Percentiles rank a stretch among this genome's conserved stretches.
phyloP scores from a whole-genome alignment of 1,140 invertebrate genomes.

The Pogonognathellus flavescens region DNA sequence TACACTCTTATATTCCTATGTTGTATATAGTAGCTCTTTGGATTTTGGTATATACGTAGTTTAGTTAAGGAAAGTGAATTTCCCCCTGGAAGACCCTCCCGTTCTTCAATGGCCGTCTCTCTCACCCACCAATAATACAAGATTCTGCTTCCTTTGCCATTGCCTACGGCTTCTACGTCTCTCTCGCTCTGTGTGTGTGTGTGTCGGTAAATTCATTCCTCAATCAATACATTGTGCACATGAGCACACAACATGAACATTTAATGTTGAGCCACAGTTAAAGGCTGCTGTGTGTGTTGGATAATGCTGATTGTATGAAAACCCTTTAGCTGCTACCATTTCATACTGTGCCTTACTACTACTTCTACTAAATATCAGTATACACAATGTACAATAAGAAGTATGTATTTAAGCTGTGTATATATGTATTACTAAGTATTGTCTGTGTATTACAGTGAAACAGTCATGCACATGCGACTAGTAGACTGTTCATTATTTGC shows the following conservation, averaged over 20 bases:
- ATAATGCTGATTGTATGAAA: background rate
- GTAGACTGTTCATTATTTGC: background rate
- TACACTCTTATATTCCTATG: background rate
- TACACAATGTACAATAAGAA: too few species aligned
- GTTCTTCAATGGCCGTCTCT: constrained; percentile 62
- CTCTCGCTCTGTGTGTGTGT: background rate
- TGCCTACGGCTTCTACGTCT: constrained; percentile 41
- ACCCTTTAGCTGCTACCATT: background rate
- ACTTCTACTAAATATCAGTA: too few species aligned
- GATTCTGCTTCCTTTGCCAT: constrained; percentile 28
- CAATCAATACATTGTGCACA: constrained; percentile 54
- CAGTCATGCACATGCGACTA: background rate
- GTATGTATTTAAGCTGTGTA: background rate
- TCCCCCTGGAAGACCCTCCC: constrained; percentile 56
- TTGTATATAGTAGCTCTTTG: background rate
- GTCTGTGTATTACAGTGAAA: background rate
- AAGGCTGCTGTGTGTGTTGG: too few species aligned
- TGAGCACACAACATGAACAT: background rate
- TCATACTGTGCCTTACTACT: too few species aligned
- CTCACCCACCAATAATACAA: constrained; percentile 61
- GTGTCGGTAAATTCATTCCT: constrained; percentile 23
- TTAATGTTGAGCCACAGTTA: constrained; percentile 3
- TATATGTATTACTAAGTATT: background rate
- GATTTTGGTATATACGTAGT: background rate
- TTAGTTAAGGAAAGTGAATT: constrained; percentile 24